Percentiles rank a stretch among this genome's conserved stretches.
phyloP scores from a whole-genome alignment of 2,888 invertebrate species.

The Fragum fragum region DNA sequence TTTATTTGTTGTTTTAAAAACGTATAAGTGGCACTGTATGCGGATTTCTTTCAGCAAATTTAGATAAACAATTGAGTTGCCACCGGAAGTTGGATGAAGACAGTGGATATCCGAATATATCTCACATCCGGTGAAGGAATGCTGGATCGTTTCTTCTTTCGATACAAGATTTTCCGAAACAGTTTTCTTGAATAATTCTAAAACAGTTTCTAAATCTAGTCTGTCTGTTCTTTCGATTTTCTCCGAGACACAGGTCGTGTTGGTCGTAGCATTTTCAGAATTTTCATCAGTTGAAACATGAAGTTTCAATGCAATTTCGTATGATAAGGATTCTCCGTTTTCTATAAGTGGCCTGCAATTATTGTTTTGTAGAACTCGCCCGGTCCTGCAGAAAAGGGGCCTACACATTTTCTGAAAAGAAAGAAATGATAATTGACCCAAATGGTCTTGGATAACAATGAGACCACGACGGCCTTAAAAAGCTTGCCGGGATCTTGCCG shows the following conservation, averaged over 20 bases:
- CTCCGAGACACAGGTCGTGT: background rate
- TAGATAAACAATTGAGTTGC: background rate
- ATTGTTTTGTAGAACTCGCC: conserved; percentile 7
- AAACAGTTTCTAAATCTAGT: background rate
- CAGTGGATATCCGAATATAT: conserved; percentile 6
- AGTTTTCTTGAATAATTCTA: background rate
- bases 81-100: background rate
- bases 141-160: background rate
- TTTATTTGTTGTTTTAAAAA: conserved; percentile 8
- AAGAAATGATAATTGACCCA: background rate
- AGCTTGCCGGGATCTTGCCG: too few species aligned
- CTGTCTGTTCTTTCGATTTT: background rate
- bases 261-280: background rate
- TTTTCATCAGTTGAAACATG: background rate
- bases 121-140: background rate
- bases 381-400: conserved; percentile 4
- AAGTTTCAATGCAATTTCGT: background rate
- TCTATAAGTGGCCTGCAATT: conserved; percentile 2
- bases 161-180: background rate
- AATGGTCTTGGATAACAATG: too few species aligned
- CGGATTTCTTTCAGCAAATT: background rate
- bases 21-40: background rate
- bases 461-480: too few species aligned
- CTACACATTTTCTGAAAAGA: conserved; percentile 23
- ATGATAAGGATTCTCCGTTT: conserved; percentile 13